Base-by-base conservation (phyloP, 2,797 vertebrate genomes). In the Gymnocypris eckloni region DNA sequence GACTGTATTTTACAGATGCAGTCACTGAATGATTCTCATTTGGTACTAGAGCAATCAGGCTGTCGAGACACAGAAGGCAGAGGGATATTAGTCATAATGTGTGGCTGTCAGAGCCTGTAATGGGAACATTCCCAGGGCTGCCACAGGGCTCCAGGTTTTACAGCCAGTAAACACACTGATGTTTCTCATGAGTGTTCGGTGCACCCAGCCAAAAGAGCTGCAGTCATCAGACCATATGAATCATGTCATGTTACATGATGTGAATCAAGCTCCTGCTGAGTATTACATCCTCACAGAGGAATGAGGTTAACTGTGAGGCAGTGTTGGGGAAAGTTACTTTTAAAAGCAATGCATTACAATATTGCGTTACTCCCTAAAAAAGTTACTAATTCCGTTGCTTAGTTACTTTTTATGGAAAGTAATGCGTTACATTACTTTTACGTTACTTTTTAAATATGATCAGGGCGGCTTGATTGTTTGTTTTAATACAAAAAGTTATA, bases 201-300 rank as follows among this genome's bases (percentile, higher is more conserved):
- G 54, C 76, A 66, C 37, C 77, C 77, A 75, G 78, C 78, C 56
- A 75, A 79, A 73, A 64, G 77, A 79, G 54, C 50, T 67, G 54
- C 70, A 75, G 70, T 81, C 85, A 86, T 87, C 67, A 81, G 86
- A 87, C 86, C 82, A 80, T 88, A 48, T 87, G 39, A n/a, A 75
- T 82, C 2, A 3, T 89, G 89, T 87, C 90, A 92, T 69, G 75
- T 84, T 88, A 87, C 48, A n/a, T 84, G 87, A 61, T 64, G 77
- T 89, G 90, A 92, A 79, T 92, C 91, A 87, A 41, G 50, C 12
- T 79, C 86, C 50, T 43, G 56, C 78, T 77, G 81, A 85, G 75
- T 82, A 86, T 85, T 79, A 90, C 88, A 89, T 88, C 48, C 18
- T 88, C 37, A 67, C 76, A 28, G 3, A 12, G 2, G 22, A 50